These are phyloP conservation scores for Hydropsyche tenuis DNA, from an alignment of 1,140 invertebrate species.

Conservation along the genomic window DNA sequence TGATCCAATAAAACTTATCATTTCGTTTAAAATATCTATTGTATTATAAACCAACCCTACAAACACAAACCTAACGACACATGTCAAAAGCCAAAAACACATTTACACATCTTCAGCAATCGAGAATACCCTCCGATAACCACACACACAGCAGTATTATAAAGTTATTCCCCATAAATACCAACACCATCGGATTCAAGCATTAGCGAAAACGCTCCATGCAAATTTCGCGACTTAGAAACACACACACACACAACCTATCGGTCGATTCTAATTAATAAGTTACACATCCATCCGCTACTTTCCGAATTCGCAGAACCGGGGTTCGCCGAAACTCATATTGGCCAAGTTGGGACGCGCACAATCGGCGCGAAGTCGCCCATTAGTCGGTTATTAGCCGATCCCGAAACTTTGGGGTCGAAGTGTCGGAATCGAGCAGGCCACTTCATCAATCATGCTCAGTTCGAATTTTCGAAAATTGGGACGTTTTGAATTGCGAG, in stretches of 20 bases:
- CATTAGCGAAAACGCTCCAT: not conserved
- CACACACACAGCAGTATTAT: not conserved
- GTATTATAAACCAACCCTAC: too few relatives aligned
- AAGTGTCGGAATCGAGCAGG: constrained; percentile 14
- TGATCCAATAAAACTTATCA: too few relatives aligned
- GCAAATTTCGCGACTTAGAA: not conserved
- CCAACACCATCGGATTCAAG: not conserved
- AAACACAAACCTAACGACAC: too few relatives aligned
- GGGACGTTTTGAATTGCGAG: constrained; percentile 11
- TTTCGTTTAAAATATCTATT: too few relatives aligned
- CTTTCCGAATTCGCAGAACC: not conserved
- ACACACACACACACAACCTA: not conserved
- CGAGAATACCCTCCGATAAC: not conserved
- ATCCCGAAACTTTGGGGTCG: constrained; percentile 18
- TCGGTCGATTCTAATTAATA: constrained; percentile 16
- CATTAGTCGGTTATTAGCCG: constrained; percentile 18
- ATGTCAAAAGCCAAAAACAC: too few relatives aligned
- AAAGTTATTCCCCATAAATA: not conserved
- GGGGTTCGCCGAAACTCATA: not conserved
- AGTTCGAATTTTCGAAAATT: constrained; percentile 9
- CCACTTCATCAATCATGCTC: constrained; percentile 33
- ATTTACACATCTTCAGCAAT: not conserved
- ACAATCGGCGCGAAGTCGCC: constrained; percentile 20
- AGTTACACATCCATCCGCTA: not conserved
- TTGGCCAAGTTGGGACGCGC: not conserved